These are phyloP conservation scores for Plecotus auritus DNA, from an alignment of 2,113 vertebrate genomes.

Conservation along the genomic window DNA sequence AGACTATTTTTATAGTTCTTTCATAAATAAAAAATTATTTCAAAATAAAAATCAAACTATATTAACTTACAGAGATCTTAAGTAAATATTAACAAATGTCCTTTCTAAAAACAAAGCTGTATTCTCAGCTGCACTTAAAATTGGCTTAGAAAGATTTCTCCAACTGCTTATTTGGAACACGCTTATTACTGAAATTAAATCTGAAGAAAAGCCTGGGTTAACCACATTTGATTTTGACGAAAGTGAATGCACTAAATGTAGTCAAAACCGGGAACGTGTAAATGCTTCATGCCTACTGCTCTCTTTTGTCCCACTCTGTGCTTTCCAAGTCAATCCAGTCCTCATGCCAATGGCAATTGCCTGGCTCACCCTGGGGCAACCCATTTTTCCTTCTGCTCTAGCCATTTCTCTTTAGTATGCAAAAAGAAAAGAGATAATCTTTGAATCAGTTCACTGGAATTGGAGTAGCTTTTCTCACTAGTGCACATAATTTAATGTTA, in stretches of 20 bases:
- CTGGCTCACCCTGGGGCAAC: not conserved
- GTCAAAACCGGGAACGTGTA: not conserved
- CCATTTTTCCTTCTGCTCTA: not conserved
- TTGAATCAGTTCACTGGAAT: slow-evolving; percentile 25
- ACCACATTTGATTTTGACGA: not conserved
- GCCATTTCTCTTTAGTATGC: not conserved
- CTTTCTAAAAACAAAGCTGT: not conserved
- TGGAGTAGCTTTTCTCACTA: not conserved
- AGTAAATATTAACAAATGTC: not conserved
- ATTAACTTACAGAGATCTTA: not conserved
- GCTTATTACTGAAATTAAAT: not conserved
- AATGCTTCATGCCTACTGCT: accelerated
- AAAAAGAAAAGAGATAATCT: not conserved
- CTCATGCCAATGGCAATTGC: not conserved
- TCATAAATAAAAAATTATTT: not conserved
- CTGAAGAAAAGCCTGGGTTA: not conserved
- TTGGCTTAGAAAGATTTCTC: not conserved
- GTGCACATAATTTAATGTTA: not conserved
- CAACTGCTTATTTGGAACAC: not conserved
- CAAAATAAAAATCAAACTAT: not conserved
- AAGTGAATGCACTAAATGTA: too few relatives aligned
- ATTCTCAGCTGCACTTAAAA: not conserved
- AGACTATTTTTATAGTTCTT: not conserved
- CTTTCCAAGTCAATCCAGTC: not conserved
- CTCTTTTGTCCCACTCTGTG: too few relatives aligned